A percentile compares a stretch with the other conserved stretches of the same genome.
These are phyloP conservation scores for Idris sp. DNA, from an alignment of 1,140 invertebrate species.

Conservation along the genomic window DNA sequence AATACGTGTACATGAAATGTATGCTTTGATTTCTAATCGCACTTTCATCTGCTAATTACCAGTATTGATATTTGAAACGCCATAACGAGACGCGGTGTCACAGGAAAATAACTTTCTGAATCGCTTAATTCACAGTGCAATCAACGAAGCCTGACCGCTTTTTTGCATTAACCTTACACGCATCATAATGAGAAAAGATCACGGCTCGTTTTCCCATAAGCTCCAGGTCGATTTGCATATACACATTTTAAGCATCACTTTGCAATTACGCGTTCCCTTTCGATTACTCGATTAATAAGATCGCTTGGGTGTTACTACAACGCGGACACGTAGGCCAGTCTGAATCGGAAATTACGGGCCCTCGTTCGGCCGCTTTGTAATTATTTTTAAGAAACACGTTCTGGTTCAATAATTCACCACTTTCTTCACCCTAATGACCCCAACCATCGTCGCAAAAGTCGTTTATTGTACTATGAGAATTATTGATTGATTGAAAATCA, in stretches of 20 bases:
- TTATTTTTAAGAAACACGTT: constrained; percentile 39
- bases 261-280: constrained; percentile 18
- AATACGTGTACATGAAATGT: no score
- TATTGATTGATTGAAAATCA: constrained; percentile 1
- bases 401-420: constrained; percentile 29
- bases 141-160: constrained; percentile 1
- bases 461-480: no score
- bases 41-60: constrained; percentile 6
- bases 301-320: constrained; percentile 23
- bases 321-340: constrained; percentile 9
- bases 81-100: not conserved
- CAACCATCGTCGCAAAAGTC: constrained; percentile 5
- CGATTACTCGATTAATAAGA: constrained; percentile 46
- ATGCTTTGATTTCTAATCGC: constrained; percentile 17
- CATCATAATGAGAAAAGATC: constrained; percentile 38
- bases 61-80: constrained; percentile 9
- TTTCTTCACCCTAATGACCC: constrained; percentile 41
- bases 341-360: constrained; percentile 24
- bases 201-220: constrained; percentile 41
- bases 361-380: constrained; percentile 39
- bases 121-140: constrained; percentile 3
- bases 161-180: constrained; percentile 8
- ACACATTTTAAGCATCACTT: constrained; percentile 6
- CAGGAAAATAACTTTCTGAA: constrained; percentile 11
- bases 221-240: constrained; percentile 30